Conservation (phyloP, 2,113 vertebrate species). For the Psophia crepitans region DNA sequence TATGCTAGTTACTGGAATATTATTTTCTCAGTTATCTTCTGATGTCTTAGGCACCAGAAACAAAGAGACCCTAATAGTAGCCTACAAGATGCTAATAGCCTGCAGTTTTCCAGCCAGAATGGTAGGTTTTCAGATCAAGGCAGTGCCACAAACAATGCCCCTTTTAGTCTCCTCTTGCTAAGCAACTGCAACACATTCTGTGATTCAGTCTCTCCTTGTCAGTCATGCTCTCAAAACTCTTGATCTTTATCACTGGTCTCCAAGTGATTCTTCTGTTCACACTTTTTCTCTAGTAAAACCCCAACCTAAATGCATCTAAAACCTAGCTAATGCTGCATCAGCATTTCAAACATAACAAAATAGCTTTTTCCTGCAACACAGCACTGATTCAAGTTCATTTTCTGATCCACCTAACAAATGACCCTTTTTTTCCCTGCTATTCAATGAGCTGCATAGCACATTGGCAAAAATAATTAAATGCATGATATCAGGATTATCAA, state of each 20-base stretch:
- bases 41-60: not conserved
- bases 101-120: not conserved
- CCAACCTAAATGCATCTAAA: not conserved
- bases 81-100: not conserved
- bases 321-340: not conserved
- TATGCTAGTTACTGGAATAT: not conserved
- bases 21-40: not conserved
- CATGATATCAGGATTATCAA: not conserved
- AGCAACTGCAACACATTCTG: not conserved
- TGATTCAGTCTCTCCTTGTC: not conserved
- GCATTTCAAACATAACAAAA: not conserved
- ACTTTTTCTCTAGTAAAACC: not conserved
- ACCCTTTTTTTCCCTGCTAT: not conserved
- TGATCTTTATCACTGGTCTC: not conserved
- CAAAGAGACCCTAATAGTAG: not conserved
- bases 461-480: not conserved
- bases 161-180: not conserved
- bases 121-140: not conserved
- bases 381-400: not conserved
- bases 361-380: not conserved
- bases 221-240: not conserved
- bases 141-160: not conserved
- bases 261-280: not conserved
- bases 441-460: not conserved
- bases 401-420: rapidly evolving